phyloP scores from a whole-genome alignment of 2,113 vertebrate species.

The Theropithecus gelada region DNA sequence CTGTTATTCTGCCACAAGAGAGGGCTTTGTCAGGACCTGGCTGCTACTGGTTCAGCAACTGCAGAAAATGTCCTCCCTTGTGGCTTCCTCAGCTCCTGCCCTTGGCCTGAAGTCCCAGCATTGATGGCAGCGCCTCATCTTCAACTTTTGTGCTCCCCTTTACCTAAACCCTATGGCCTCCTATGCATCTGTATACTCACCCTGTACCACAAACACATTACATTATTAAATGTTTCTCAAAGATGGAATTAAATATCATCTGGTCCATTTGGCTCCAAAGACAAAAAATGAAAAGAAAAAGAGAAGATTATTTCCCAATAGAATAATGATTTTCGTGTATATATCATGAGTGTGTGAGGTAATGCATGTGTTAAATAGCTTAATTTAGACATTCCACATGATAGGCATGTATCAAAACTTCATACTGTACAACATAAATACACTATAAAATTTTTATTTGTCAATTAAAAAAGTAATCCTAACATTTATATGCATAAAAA shows the following conservation, averaged over 20 bases:
- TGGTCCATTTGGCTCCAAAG: background rate
- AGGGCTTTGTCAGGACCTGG: too few relatives aligned
- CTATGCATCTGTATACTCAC: background rate
- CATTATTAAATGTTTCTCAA: background rate
- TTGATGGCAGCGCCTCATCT: fast-evolving
- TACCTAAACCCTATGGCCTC: background rate
- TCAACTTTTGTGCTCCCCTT: background rate
- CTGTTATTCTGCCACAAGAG: background rate
- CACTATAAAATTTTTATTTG: fast-evolving
- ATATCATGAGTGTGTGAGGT: background rate
- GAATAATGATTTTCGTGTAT: background rate
- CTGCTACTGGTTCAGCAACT: background rate
- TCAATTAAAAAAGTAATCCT: background rate
- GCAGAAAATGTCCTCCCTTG: background rate
- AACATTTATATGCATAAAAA: background rate
- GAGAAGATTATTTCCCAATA: background rate
- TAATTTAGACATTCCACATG: background rate
- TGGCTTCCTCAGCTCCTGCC: fast-evolving
- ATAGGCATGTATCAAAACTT: background rate
- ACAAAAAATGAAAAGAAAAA: background rate
- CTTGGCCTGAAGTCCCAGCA: background rate
- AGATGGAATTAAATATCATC: background rate
- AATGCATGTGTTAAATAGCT: background rate
- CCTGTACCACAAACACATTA: fast-evolving
- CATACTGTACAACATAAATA: background rate